Evolutionary conservation across 2,888 invertebrate species (phyloP).

Genomic region (Coronaproctus castanopsis): DNA sequence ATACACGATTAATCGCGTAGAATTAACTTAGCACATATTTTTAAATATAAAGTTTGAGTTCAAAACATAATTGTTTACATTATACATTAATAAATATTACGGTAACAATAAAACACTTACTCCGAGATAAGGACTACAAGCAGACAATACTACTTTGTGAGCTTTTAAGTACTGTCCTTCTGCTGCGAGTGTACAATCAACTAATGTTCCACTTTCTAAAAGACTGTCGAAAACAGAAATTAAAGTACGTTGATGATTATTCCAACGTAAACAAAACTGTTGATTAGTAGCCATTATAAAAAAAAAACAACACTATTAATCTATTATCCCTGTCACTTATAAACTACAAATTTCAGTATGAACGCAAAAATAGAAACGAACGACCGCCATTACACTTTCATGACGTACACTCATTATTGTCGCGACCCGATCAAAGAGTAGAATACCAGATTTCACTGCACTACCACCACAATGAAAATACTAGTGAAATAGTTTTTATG

Average conservation of each 20-base stretch:
- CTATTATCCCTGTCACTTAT: too few species aligned
- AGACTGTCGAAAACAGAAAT: slow-evolving; percentile 81
- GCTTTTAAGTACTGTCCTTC: slow-evolving; percentile 81
- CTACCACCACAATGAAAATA: neutral
- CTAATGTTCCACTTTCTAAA: slow-evolving; percentile 72
- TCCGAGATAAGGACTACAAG: slow-evolving; percentile 34
- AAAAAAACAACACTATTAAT: too few species aligned
- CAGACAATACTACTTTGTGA: slow-evolving; percentile 84
- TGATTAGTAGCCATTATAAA: slow-evolving; percentile 36
- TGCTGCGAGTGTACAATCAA: slow-evolving; percentile 83
- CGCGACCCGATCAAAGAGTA: slow-evolving; percentile 10
- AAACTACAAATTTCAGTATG: neutral
- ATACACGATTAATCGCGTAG: too few species aligned
- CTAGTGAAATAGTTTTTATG: neutral
- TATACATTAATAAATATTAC: too few species aligned
- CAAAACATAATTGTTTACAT: too few species aligned
- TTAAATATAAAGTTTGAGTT: too few species aligned
- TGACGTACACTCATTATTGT: slow-evolving; percentile 12
- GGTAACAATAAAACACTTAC: slow-evolving; percentile 23
- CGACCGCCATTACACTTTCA: slow-evolving; percentile 14
- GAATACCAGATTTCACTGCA: neutral
- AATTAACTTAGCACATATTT: too few species aligned
- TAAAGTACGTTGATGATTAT: slow-evolving; percentile 82
- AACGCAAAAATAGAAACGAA: slow-evolving; percentile 13
- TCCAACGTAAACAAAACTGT: slow-evolving; percentile 86